These are phyloP conservation scores for Echinometra lucunter DNA, from an alignment of 53 echinoderm and acorn worm species.

Conservation along the genomic window DNA sequence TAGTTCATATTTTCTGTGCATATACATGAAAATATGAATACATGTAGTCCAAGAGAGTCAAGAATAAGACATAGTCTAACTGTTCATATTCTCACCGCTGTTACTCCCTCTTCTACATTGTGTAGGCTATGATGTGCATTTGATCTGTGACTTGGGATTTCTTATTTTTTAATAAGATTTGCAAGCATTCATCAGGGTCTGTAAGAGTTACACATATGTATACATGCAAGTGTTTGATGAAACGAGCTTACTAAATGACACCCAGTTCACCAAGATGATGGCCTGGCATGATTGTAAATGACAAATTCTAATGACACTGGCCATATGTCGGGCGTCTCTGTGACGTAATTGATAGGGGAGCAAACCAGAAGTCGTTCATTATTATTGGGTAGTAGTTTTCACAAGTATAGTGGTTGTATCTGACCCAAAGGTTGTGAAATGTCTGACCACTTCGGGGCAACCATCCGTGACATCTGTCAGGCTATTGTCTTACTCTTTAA, in stretches of 20 bases:
- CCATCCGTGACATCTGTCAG: not conserved
- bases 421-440: not conserved
- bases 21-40: too few species aligned
- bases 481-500: not conserved
- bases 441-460: not conserved
- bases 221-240: not conserved
- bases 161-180: not conserved
- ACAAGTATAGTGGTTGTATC: not conserved
- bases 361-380: constrained; percentile 55
- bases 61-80: too few species aligned
- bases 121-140: too few species aligned
- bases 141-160: too few species aligned
- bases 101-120: too few species aligned
- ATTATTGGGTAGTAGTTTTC: constrained; percentile 1
- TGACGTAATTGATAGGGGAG: not conserved
- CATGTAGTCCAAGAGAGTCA: too few species aligned
- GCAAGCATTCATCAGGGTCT: not conserved
- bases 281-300: not conserved
- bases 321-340: constrained; percentile 32
- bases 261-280: not conserved
- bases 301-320: constrained; percentile 15
- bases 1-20: too few species aligned
- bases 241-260: not conserved
- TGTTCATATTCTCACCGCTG: too few species aligned
- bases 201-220: not conserved